Evolutionary conservation across 1,140 invertebrate genomes (phyloP).

Genomic region (Monomorium pharaonis): DNA sequence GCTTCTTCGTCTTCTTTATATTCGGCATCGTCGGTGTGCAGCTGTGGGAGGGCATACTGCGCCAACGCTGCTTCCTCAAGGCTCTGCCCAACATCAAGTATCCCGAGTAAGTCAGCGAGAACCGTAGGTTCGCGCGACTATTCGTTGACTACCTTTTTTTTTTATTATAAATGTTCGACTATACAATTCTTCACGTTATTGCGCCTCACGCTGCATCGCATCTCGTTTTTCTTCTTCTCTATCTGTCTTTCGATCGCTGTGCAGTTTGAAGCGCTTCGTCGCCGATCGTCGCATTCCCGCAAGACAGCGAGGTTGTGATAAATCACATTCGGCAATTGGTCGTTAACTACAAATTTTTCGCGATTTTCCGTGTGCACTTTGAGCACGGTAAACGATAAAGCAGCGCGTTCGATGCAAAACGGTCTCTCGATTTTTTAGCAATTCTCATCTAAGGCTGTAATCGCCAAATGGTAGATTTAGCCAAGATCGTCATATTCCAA

Average conservation of each 20-base stretch:
- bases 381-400: not conserved
- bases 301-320: not conserved
- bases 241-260: slow-evolving; percentile 31
- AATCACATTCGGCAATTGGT: not conserved
- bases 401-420: not conserved
- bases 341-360: not conserved
- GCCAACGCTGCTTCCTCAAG: slow-evolving; percentile 96
- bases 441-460: slow-evolving; percentile 1
- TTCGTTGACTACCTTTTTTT: slow-evolving; percentile 8
- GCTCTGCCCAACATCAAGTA: slow-evolving; percentile 88
- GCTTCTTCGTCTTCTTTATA: slow-evolving; percentile 99
- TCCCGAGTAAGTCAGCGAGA: slow-evolving; percentile 89
- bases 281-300: not conserved
- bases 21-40: slow-evolving; percentile 99
- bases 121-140: not conserved
- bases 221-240: slow-evolving; percentile 19
- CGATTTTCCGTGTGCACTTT: not conserved
- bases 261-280: slow-evolving; percentile 5
- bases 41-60: slow-evolving; percentile 98
- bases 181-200: slow-evolving; percentile 45
- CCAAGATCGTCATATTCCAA: not conserved
- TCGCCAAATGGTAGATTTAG: not conserved
- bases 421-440: not conserved
- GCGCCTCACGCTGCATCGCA: slow-evolving; percentile 54
- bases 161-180: slow-evolving; percentile 4